A percentile compares a stretch with the other conserved stretches of the same genome.
Conservation (phyloP, 2,797 vertebrate species). For the Graptemys geographica region DNA sequence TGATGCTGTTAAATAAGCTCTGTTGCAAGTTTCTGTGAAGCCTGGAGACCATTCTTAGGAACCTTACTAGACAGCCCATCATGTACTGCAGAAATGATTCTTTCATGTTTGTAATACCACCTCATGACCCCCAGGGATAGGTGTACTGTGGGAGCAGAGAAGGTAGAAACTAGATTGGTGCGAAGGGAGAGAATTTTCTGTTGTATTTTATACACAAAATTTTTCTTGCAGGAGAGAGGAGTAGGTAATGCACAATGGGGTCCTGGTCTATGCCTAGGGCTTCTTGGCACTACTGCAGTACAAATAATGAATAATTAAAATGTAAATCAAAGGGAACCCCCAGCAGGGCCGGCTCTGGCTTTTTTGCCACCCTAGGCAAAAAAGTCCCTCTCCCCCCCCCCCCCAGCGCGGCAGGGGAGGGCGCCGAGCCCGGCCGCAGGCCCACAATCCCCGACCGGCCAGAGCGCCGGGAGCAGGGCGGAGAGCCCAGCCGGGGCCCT, state of each 20-base stretch:
- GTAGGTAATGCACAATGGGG: neutral
- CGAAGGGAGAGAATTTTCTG: neutral
- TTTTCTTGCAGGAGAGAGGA: neutral
- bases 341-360: neutral
- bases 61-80: neutral
- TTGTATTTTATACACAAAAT: neutral
- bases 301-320: neutral
- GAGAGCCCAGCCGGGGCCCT: too few relatives aligned
- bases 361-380: too few relatives aligned
- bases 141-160: neutral
- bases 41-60: neutral
- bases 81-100: neutral
- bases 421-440: too few relatives aligned
- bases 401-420: too few relatives aligned
- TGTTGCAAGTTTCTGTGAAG: neutral
- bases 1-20: neutral
- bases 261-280: neutral
- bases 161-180: neutral
- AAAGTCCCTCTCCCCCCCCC: too few relatives aligned
- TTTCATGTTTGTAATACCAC: neutral
- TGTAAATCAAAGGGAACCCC: neutral
- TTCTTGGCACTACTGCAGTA: neutral
- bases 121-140: accelerated
- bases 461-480: too few relatives aligned
- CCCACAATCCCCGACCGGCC: too few relatives aligned